Conservation (phyloP, 2,888 invertebrate species). For the Aproaerema taeniolella region DNA sequence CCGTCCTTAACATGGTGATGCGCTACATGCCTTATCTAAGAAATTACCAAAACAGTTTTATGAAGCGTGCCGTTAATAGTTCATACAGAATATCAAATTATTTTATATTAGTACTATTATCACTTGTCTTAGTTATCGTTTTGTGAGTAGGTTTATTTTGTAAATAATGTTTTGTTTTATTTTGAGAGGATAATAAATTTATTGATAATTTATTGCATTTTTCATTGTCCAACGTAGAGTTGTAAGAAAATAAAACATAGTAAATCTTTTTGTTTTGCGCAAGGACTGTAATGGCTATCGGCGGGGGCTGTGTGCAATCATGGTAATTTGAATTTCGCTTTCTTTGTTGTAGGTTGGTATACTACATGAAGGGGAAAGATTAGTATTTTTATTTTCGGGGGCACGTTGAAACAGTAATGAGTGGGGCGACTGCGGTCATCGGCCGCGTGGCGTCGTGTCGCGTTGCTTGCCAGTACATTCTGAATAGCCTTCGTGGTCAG, state of each 20-base stretch:
- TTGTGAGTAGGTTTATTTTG: too few species aligned
- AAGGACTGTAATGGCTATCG: too few species aligned
- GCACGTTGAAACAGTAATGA: constrained; percentile 37
- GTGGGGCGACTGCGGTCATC: constrained; percentile 39
- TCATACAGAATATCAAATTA: neutral
- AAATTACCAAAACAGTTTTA: constrained; percentile 36
- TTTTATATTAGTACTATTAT: constrained; percentile 22
- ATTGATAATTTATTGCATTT: too few species aligned
- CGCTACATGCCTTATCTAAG: constrained; percentile 56
- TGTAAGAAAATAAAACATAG: too few species aligned
- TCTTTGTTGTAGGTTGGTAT: too few species aligned
- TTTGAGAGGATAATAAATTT: neutral
- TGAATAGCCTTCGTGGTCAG: constrained; percentile 5
- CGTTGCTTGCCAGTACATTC: neutral
- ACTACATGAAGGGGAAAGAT: too few species aligned
- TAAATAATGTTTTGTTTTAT: constrained; percentile 8
- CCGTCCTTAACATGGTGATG: constrained; percentile 33
- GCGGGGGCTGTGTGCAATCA: too few species aligned
- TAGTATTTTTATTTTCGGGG: constrained; percentile 34
- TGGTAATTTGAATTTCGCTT: too few species aligned
- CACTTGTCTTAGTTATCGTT: too few species aligned
- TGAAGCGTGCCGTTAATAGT: constrained; percentile 17
- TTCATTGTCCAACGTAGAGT: too few species aligned
- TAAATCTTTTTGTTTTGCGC: too few species aligned
- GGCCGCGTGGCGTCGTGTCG: constrained; percentile 27